Evolutionary conservation across 2,888 invertebrate species (phyloP).

Genomic region (Caprella mutica): DNA sequence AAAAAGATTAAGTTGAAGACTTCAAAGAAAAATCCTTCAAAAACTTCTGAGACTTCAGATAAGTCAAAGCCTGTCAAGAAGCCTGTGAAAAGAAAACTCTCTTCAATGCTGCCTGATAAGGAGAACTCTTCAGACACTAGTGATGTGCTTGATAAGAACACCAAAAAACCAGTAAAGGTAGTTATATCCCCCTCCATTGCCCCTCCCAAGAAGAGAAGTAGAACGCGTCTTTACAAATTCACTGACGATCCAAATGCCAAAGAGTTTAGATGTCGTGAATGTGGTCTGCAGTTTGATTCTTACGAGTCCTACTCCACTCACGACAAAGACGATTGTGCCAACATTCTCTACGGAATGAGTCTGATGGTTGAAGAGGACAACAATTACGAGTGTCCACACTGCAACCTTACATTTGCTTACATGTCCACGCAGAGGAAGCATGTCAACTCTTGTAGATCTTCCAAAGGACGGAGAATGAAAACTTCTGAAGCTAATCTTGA

Average conservation of each 20-base stretch:
- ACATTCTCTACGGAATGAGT: conserved; percentile 32
- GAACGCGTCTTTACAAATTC: not conserved
- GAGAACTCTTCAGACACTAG: no score
- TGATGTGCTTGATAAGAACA: no score
- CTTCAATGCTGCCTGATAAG: no score
- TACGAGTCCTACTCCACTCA: conserved; percentile 23
- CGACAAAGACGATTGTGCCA: conserved; percentile 25
- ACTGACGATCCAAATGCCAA: not conserved
- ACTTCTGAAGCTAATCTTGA: no score
- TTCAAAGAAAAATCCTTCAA: no score
- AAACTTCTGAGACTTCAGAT: no score
- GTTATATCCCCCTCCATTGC: no score
- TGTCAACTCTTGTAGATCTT: conserved; percentile 21
- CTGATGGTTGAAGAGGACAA: conserved; percentile 31
- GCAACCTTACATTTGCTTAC: conserved; percentile 31
- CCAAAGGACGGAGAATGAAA: no score
- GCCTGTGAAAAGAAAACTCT: no score
- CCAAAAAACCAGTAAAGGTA: no score
- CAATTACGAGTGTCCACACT: conserved; percentile 31
- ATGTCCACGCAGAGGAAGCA: conserved; percentile 31
- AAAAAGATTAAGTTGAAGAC: no score
- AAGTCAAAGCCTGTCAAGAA: no score
- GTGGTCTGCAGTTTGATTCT: conserved; percentile 29
- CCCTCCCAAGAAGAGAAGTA: not conserved
- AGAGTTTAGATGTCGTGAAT: conserved; percentile 25